Evolutionary conservation across 1,140 invertebrate species (phyloP), one percentile per base, ranked within the genome.

Genomic region (Archegozetes longisetosus): DNA sequence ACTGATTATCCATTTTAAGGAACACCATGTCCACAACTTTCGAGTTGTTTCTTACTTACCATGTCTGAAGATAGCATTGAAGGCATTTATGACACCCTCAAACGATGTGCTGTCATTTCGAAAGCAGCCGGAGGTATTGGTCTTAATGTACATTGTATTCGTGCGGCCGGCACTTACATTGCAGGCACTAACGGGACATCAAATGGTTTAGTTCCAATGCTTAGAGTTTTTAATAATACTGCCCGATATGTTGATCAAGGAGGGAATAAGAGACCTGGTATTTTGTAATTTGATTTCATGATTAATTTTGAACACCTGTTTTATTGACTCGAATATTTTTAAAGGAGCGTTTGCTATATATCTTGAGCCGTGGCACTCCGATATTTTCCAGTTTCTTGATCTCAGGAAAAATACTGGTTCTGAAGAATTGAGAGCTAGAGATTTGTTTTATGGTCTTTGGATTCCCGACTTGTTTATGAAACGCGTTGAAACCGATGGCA

Each of bases 321-420:
- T 25, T 6, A 64, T 81, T 79, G 76, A 93, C 64, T 92, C 94
- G n/a, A 93, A n/a, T n/a, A n/a, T n/a, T n/a, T n/a, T n/a, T n/a
- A n/a, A n/a, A n/a, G n/a, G 94, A 29, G 92, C 94, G n/a, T 96
- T 97, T 78, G 92, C 95, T 17, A 84, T 99, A 61, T 99, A 98
- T 69, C 69, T 99, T 23, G 96, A 99, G 72, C 95, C 96, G 2
- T 99, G 96, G 96, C 96, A 99, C 76, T 83, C 91, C 0, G 94
- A 98, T 73, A 79, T 99, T 53, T 94, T 95, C 72, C 89, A 94
- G 60, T 98, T 96, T 74, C 72, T 97, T 49, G 86, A 95, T 70
- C 74, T 96, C 29, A 88, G 85, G 64, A 96, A 94, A 68, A 97
- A 98, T 71, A 92, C 86, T 52, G 91, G 90, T 32, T 88, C 88